phyloP scores from a whole-genome alignment of 2,888 invertebrate species.

The Odontocolon sp. region DNA sequence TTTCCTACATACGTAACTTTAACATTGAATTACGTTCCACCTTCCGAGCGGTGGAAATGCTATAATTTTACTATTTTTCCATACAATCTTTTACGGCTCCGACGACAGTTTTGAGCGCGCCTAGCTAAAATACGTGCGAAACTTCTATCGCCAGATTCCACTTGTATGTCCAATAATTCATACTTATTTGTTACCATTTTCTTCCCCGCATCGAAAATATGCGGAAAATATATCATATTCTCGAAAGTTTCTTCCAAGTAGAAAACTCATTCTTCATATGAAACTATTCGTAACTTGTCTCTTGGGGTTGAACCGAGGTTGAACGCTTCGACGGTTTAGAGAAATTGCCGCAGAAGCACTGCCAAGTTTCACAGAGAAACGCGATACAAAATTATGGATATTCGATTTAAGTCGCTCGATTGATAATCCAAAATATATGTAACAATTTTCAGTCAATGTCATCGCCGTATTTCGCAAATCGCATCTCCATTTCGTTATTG shows the following conservation, averaged over 20 bases:
- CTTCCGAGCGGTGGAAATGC: background rate
- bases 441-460: too few relatives aligned
- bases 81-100: slow-evolving; percentile 3
- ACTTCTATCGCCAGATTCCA: background rate
- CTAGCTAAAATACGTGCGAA: slow-evolving; percentile 4
- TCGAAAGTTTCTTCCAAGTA: background rate
- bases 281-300: background rate
- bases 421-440: too few relatives aligned
- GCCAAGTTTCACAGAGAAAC: too few relatives aligned
- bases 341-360: background rate
- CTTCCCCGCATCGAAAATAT: background rate
- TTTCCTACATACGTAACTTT: background rate
- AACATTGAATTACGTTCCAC: slow-evolving; percentile 14
- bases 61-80: too few relatives aligned
- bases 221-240: background rate
- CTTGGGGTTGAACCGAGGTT: too few relatives aligned
- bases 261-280: background rate
- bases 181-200: background rate
- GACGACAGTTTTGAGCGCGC: background rate
- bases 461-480: too few relatives aligned
- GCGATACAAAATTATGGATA: too few relatives aligned
- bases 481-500: too few relatives aligned
- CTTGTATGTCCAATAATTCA: slow-evolving; percentile 1
- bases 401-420: too few relatives aligned
- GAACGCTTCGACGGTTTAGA: background rate